These are phyloP conservation scores for Nothocercus julius DNA, from an alignment of 2,113 vertebrate species.

Conservation along the genomic window DNA sequence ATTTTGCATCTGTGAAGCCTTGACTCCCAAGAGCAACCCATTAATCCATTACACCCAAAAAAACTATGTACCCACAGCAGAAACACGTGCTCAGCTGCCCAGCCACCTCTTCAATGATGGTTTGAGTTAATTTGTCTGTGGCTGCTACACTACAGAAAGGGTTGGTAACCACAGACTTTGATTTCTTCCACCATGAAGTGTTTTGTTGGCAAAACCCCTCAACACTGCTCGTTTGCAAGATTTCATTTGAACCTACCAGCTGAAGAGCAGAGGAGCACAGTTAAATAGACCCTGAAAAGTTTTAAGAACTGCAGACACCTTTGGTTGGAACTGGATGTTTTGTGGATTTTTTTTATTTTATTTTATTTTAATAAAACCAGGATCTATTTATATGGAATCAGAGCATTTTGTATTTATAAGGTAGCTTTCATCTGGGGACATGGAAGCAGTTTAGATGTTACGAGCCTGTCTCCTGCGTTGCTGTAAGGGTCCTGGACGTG, in stretches of 20 bases:
- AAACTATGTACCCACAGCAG: no score
- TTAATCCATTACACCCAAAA: not conserved
- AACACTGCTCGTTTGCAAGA: fast-evolving
- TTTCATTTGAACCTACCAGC: not conserved
- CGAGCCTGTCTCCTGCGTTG: fast-evolving
- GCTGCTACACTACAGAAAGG: not conserved
- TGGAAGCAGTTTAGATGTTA: not conserved
- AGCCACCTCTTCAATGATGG: no score
- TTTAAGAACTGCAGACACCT: not conserved
- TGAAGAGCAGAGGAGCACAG: not conserved
- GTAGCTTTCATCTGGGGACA: not conserved
- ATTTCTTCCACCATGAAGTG: not conserved
- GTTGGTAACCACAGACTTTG: not conserved
- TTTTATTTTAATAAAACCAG: not conserved
- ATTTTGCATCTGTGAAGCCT: no score
- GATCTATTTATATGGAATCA: not conserved
- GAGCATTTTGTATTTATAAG: not conserved
- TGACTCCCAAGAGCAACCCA: not conserved
- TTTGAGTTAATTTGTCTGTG: not conserved
- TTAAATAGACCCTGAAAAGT: not conserved
- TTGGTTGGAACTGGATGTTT: fast-evolving
- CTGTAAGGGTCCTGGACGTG: not conserved
- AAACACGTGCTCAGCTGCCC: no score
- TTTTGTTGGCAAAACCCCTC: not conserved
- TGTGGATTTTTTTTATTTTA: not conserved